phyloP scores from a whole-genome alignment of 92 coral and sea anemone genomes.

The Hydrozoanthus gracilis region DNA sequence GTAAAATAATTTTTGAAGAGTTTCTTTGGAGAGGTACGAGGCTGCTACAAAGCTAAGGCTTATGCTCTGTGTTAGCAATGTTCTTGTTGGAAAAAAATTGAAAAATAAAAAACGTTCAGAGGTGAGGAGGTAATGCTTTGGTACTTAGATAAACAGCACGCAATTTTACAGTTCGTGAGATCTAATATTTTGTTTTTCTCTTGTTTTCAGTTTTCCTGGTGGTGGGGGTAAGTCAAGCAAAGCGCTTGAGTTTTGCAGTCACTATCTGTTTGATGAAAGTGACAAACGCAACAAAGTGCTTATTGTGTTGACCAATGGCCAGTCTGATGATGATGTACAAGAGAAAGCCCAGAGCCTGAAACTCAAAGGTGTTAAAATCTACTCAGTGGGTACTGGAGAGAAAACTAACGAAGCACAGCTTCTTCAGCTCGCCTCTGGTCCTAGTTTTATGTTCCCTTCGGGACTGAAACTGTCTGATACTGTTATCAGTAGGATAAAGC shows the following conservation, averaged over 20 bases:
- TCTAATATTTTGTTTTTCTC: neutral
- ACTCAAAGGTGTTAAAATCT: constrained; percentile 39
- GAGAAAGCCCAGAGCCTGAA: constrained; percentile 29
- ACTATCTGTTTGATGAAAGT: constrained; percentile 40
- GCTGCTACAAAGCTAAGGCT: too few species aligned
- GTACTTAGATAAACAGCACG: too few species aligned
- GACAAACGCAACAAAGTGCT: constrained; percentile 40
- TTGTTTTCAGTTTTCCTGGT: constrained; percentile 15
- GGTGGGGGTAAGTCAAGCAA: constrained; percentile 40
- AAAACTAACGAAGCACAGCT: constrained; percentile 17
- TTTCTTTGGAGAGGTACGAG: too few species aligned
- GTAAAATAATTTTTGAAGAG: too few species aligned
- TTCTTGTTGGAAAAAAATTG: too few species aligned
- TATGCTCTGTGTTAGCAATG: too few species aligned
- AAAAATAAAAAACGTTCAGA: too few species aligned
- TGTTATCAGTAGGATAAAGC: constrained; percentile 38
- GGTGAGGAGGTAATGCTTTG: too few species aligned
- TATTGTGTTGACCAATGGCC: constrained; percentile 41
- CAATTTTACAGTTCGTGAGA: too few species aligned
- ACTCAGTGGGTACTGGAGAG: constrained; percentile 37
- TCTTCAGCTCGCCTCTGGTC: constrained; percentile 38
- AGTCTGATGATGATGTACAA: constrained; percentile 39
- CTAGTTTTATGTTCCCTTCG: constrained; percentile 41
- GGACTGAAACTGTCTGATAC: constrained; percentile 26
- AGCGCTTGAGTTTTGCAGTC: constrained; percentile 42